phyloP scores from a whole-genome alignment of 2,797 vertebrate genomes.

The Chelon auratus region DNA sequence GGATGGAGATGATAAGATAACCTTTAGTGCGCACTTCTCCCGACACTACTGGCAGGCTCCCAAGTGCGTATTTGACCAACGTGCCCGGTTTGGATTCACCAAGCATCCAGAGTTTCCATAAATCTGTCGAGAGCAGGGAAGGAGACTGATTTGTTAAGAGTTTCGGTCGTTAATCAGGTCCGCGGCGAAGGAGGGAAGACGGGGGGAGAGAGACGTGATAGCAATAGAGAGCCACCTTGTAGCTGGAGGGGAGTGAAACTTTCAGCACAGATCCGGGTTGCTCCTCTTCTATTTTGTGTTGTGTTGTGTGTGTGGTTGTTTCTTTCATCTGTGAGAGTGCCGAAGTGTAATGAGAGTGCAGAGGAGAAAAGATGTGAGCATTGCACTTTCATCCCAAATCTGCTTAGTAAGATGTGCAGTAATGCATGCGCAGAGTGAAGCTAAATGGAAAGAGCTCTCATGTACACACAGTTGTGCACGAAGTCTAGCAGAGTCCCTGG shows the following conservation, averaged over 20 bases:
- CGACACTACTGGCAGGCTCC: slow-evolving; percentile 5
- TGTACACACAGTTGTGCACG: slow-evolving; percentile 10
- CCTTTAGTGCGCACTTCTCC: not conserved
- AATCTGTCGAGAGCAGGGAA: slow-evolving; percentile 30
- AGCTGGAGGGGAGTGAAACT: slow-evolving; percentile 27
- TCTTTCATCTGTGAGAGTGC: slow-evolving; percentile 60
- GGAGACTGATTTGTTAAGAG: slow-evolving; percentile 35
- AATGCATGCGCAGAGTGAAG: slow-evolving; percentile 38
- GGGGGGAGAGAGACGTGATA: slow-evolving; percentile 17
- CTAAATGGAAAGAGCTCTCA: slow-evolving; percentile 30
- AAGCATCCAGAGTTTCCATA: slow-evolving; percentile 21
- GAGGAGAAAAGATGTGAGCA: slow-evolving; percentile 33
- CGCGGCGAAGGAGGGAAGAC: slow-evolving; percentile 18
- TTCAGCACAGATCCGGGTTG: slow-evolving; percentile 8
- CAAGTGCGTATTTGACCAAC: slow-evolving; percentile 1
- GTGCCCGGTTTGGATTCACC: slow-evolving; percentile 14
- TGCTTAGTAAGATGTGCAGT: slow-evolving; percentile 66
- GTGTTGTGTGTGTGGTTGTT: slow-evolving; percentile 23
- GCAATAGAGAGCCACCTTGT: slow-evolving; percentile 50
- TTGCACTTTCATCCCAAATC: slow-evolving; percentile 65
- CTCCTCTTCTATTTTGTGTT: slow-evolving; percentile 10
- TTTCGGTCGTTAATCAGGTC: slow-evolving; percentile 33
- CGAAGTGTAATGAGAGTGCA: slow-evolving; percentile 46
- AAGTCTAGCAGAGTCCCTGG: not conserved
- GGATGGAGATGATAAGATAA: not conserved